Conservation (phyloP, 2,797 vertebrate species). For the Darevskia mixta region DNA sequence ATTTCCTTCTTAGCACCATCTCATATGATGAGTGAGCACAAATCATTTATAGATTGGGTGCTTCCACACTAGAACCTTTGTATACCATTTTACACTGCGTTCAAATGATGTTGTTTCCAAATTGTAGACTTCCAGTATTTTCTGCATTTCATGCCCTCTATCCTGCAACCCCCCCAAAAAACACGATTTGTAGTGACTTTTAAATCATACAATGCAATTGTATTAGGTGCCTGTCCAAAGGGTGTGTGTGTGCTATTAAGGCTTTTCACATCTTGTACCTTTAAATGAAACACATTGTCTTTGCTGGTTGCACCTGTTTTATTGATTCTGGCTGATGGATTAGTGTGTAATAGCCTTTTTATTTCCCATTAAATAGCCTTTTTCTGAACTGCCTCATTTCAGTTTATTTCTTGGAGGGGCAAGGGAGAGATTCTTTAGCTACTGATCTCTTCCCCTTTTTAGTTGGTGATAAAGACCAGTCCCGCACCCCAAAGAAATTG, state of each 20-base stretch:
- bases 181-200: neutral
- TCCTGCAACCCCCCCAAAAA: neutral
- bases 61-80: neutral
- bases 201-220: neutral
- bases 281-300: neutral
- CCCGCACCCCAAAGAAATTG: neutral
- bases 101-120: neutral
- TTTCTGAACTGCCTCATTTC: neutral
- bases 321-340: neutral
- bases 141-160: neutral
- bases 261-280: neutral
- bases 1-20: neutral
- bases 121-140: neutral
- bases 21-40: neutral
- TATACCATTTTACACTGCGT: neutral
- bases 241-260: neutral
- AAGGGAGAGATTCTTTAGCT: neutral
- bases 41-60: neutral
- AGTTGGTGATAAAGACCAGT: neutral
- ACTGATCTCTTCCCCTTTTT: neutral
- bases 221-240: neutral
- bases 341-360: neutral
- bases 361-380: neutral
- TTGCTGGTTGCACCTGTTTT: neutral
- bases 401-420: neutral